These are phyloP conservation scores for Globodera rostochiensis DNA, from an alignment of 1,140 invertebrate species.

Conservation along the genomic window DNA sequence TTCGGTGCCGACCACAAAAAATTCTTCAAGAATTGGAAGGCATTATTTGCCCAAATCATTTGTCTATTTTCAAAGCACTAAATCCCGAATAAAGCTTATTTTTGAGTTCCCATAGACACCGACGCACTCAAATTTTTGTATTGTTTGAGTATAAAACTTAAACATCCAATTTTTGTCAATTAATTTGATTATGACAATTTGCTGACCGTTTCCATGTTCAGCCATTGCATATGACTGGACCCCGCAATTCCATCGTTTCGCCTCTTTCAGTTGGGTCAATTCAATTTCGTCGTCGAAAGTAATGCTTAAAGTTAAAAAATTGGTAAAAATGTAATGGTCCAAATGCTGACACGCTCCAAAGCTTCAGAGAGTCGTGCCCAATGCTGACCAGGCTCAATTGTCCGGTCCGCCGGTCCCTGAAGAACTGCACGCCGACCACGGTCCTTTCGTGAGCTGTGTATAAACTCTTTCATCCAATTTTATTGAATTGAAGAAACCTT, in stretches of 20 bases:
- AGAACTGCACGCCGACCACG: conserved; percentile 17
- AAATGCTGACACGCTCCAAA: conserved; percentile 15
- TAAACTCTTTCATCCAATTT: background rate
- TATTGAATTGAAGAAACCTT: background rate
- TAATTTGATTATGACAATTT: too few relatives aligned
- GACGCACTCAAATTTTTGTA: too few relatives aligned
- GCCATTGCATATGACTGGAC: conserved; percentile 13
- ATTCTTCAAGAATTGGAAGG: background rate
- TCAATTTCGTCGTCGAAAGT: conserved; percentile 17
- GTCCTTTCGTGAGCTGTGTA: conserved; percentile 5
- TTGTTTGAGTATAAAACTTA: too few relatives aligned
- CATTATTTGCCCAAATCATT: background rate
- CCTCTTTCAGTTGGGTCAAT: background rate
- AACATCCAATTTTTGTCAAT: too few relatives aligned
- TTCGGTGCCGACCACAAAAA: conserved; percentile 21
- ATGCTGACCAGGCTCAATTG: background rate
- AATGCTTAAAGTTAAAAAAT: background rate
- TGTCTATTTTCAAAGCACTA: too few relatives aligned
- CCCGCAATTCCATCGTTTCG: conserved; percentile 18
- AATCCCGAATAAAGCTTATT: too few relatives aligned
- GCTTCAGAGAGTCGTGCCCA: conserved; percentile 16
- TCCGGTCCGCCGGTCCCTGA: background rate
- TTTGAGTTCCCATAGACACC: too few relatives aligned
- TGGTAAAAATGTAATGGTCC: background rate
- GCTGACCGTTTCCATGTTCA: background rate